Evolutionary conservation across 2,888 invertebrate genomes (phyloP).

Genomic region (Abrostola triplasia): DNA sequence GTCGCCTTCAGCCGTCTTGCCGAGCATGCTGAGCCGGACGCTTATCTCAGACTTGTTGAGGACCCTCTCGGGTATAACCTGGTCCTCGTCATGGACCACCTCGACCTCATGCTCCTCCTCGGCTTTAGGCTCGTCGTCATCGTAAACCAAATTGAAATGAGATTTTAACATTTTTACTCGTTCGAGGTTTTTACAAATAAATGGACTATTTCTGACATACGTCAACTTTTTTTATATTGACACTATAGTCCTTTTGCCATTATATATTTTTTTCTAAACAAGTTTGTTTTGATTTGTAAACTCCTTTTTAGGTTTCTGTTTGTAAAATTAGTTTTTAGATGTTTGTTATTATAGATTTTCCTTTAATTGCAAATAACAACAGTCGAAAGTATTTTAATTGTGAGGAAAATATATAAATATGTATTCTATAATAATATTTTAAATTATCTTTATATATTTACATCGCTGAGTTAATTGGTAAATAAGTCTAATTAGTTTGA

Average conservation of each 20-base stretch:
- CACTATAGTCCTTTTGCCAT: background rate
- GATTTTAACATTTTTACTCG: slow-evolving; percentile 73
- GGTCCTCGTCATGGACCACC: slow-evolving; percentile 22
- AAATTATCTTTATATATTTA: background rate
- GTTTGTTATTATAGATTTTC: no score
- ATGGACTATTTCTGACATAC: background rate
- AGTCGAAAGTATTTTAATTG: no score
- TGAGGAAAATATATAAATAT: no score
- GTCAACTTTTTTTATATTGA: background rate
- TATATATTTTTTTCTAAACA: no score
- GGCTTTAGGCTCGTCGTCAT: slow-evolving; percentile 24
- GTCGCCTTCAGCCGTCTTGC: slow-evolving; percentile 83
- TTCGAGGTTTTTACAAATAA: background rate
- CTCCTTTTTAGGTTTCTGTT: no score
- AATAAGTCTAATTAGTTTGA: background rate
- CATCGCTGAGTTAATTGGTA: background rate
- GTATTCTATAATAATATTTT: no score
- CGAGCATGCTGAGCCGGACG: slow-evolving; percentile 76
- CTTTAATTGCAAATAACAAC: no score
- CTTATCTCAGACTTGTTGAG: slow-evolving; percentile 73
- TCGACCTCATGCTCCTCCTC: slow-evolving; percentile 33
- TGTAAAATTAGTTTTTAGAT: no score
- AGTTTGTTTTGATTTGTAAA: no score
- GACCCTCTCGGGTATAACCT: slow-evolving; percentile 48
- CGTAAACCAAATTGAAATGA: slow-evolving; percentile 62